phyloP scores from a whole-genome alignment of 2,797 vertebrate genomes.

The Oreonectes daqikongensis region DNA sequence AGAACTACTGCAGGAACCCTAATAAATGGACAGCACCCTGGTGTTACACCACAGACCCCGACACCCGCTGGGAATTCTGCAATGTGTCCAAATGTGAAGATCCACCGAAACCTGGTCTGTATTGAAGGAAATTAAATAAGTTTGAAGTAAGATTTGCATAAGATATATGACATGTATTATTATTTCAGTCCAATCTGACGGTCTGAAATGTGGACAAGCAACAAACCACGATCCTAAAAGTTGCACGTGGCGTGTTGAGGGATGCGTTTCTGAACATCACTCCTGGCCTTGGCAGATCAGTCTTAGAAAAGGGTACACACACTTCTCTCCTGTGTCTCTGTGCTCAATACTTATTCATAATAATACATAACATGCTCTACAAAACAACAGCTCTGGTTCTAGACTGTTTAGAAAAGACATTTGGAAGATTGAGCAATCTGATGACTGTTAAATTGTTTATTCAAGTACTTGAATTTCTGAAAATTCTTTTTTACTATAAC shows the following conservation, averaged over 20 bases:
- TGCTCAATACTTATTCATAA: too few species aligned
- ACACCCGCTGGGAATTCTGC: slow-evolving; percentile 88
- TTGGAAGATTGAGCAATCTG: too few species aligned
- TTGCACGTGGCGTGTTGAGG: slow-evolving; percentile 88
- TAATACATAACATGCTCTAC: too few species aligned
- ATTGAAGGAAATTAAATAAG: neutral
- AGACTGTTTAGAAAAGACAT: too few species aligned
- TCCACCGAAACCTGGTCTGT: slow-evolving; percentile 43
- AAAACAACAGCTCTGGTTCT: too few species aligned
- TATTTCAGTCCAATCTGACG: slow-evolving; percentile 55
- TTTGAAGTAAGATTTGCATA: neutral
- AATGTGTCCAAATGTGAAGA: slow-evolving; percentile 78
- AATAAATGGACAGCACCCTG: slow-evolving; percentile 88
- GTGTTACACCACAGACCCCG: slow-evolving; percentile 87
- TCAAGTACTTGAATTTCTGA: too few species aligned
- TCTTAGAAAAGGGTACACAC: slow-evolving; percentile 80
- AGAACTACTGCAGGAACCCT: slow-evolving; percentile 93
- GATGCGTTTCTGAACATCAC: slow-evolving; percentile 73
- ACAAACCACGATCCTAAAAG: slow-evolving; percentile 78
- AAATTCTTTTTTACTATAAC: too few species aligned
- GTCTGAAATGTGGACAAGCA: slow-evolving; percentile 78
- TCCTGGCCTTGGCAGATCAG: slow-evolving; percentile 99
- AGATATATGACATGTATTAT: neutral
- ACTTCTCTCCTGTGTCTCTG: too few species aligned
- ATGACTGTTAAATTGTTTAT: too few species aligned